Percentiles rank a stretch among this genome's conserved stretches.
phyloP scores from a whole-genome alignment of 2,113 vertebrate genomes.

The Myrmecophaga tridactyla region DNA sequence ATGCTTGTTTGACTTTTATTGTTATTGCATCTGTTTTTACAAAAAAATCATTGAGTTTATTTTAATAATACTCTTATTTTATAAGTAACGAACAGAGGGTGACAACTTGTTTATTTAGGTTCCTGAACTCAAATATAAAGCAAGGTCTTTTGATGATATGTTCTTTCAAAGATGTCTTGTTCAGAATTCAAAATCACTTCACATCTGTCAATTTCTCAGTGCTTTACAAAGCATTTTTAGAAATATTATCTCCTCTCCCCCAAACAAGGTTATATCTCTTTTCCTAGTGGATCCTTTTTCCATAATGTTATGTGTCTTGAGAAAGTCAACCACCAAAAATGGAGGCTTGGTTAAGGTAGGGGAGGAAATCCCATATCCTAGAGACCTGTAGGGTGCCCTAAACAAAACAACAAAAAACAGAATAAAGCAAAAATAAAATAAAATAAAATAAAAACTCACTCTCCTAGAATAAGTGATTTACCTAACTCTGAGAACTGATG shows the following conservation, averaged over 20 bases:
- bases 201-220: not conserved
- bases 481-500: not conserved
- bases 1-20: not conserved
- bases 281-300: not conserved
- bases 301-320: too few species aligned
- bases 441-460: too few species aligned
- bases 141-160: not conserved
- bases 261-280: too few species aligned
- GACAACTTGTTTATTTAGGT: not conserved
- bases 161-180: not conserved
- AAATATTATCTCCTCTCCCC: not conserved
- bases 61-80: not conserved
- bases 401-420: not conserved
- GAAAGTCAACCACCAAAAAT: not conserved
- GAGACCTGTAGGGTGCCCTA: fast-evolving
- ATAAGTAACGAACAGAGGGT: not conserved
- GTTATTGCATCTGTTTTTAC: not conserved
- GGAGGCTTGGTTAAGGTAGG: fast-evolving
- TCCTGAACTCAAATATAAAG: not conserved
- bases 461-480: not conserved
- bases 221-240: not conserved
- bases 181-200: not conserved
- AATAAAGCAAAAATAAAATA: too few species aligned
- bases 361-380: not conserved
- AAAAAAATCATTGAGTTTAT: not conserved